Percentiles rank a stretch among this genome's conserved stretches.
These are phyloP conservation scores for Tortrix viridana DNA, from an alignment of 2,888 invertebrate genomes.

Conservation along the genomic window DNA sequence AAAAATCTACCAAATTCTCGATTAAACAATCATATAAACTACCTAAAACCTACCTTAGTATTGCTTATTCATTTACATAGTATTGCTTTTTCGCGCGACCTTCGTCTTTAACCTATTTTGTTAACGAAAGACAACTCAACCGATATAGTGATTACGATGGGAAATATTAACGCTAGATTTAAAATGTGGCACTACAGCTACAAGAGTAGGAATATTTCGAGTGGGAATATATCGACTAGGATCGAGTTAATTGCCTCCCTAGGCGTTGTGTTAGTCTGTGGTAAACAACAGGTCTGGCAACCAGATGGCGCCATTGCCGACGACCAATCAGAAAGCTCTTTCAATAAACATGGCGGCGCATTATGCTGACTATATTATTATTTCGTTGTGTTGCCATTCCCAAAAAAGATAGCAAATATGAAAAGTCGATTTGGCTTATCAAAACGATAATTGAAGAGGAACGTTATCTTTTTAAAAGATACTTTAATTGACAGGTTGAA, in stretches of 20 bases:
- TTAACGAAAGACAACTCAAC: constrained; percentile 57
- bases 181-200: constrained; percentile 74
- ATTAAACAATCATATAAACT: constrained; percentile 63
- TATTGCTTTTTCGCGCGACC: constrained; percentile 80
- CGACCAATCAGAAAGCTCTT: not conserved
- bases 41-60: constrained; percentile 70
- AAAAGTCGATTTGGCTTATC: not conserved
- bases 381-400: not conserved
- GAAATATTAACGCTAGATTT: constrained; percentile 54
- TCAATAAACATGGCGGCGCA: not conserved
- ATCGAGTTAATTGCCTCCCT: constrained; percentile 57
- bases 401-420: not conserved
- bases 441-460: not conserved
- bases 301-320: not conserved
- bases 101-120: constrained; percentile 59
- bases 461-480: constrained; percentile 54
- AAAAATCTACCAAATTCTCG: constrained; percentile 64
- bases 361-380: not conserved
- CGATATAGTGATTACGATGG: constrained; percentile 41
- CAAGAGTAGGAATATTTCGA: constrained; percentile 59
- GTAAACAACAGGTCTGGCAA: not conserved
- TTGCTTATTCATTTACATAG: constrained; percentile 78
- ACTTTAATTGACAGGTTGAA: constrained; percentile 76
- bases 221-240: constrained; percentile 61
- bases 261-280: constrained; percentile 43